Evolutionary conservation across 2,888 invertebrate species (phyloP).

Genomic region (Callimorpha dominula): DNA sequence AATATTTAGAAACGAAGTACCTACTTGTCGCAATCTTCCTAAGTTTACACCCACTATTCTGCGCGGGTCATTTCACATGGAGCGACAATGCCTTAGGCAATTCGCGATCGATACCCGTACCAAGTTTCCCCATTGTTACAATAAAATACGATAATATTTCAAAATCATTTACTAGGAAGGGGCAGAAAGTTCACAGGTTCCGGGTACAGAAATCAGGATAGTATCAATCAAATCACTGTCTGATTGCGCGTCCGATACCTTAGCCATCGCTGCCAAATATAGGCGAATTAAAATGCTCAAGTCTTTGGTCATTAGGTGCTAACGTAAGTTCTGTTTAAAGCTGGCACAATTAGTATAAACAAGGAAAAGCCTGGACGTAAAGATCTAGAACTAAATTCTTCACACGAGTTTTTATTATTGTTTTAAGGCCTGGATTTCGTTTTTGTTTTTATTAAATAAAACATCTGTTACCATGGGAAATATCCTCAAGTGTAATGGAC

Average conservation of each 20-base stretch:
- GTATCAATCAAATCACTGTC: background rate
- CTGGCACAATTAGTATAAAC: background rate
- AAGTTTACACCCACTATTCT: conserved; percentile 16
- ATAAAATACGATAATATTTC: background rate
- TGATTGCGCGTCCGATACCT: background rate
- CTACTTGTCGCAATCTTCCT: conserved; percentile 4
- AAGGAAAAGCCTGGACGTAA: no score
- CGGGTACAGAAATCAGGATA: background rate
- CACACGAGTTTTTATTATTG: no score
- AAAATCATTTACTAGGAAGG: background rate
- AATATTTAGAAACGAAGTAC: conserved; percentile 48
- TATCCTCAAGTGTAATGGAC: background rate
- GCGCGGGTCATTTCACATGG: conserved; percentile 56
- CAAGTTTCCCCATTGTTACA: conserved; percentile 3
- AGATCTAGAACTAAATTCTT: background rate
- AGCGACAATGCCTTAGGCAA: conserved; percentile 30
- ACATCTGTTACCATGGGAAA: background rate
- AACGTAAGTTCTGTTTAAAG: background rate
- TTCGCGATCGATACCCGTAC: conserved; percentile 3
- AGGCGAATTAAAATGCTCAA: background rate
- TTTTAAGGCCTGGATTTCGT: background rate
- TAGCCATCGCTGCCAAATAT: background rate
- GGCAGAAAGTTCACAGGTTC: background rate
- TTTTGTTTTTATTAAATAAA: background rate
- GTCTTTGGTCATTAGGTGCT: background rate